Evolutionary conservation across 92 coral and sea anemone species (phyloP).

Genomic region (Phenganax stokvisi): DNA sequence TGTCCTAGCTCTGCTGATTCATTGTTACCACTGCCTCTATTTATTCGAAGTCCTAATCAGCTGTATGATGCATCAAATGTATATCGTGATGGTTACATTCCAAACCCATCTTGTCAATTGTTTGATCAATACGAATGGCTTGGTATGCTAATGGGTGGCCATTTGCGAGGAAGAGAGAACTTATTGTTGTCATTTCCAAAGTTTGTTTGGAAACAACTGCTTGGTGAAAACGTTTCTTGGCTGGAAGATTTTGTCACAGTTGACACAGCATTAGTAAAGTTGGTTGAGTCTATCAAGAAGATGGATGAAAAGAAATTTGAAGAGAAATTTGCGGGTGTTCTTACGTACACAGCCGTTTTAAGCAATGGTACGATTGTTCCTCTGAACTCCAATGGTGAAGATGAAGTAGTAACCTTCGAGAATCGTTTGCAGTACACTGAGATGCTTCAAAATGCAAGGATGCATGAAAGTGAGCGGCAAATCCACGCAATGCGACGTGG

Average conservation of each 20-base stretch:
- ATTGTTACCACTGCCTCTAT: slow-evolving; percentile 73
- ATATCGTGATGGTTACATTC: slow-evolving; percentile 90
- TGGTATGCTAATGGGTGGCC: slow-evolving; percentile 97
- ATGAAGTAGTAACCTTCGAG: slow-evolving; percentile 73
- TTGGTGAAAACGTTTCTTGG: slow-evolving; percentile 94
- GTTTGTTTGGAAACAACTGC: slow-evolving; percentile 85
- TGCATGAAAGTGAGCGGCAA: slow-evolving; percentile 76
- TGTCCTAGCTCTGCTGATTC: slow-evolving; percentile 86
- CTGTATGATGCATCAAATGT: slow-evolving; percentile 95
- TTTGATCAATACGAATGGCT: slow-evolving; percentile 88
- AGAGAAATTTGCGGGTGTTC: slow-evolving; percentile 74
- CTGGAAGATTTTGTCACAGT: slow-evolving; percentile 84
- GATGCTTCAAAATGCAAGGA: slow-evolving; percentile 70
- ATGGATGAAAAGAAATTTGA: slow-evolving; percentile 76
- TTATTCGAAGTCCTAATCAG: slow-evolving; percentile 96
- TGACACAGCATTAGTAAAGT: slow-evolving; percentile 83
- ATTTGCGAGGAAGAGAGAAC: slow-evolving; percentile 84
- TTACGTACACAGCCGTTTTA: slow-evolving; percentile 74
- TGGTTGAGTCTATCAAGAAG: slow-evolving; percentile 66
- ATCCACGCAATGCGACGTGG: slow-evolving; percentile 88
- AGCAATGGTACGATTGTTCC: slow-evolving; percentile 74
- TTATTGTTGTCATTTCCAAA: slow-evolving; percentile 83
- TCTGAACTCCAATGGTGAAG: slow-evolving; percentile 75
- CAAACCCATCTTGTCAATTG: slow-evolving; percentile 87
- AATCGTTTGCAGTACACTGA: slow-evolving; percentile 62